Evolutionary conservation across 2,888 invertebrate species (phyloP), one percentile per base, ranked within the genome.

Genomic region (Empis stercorea): DNA sequence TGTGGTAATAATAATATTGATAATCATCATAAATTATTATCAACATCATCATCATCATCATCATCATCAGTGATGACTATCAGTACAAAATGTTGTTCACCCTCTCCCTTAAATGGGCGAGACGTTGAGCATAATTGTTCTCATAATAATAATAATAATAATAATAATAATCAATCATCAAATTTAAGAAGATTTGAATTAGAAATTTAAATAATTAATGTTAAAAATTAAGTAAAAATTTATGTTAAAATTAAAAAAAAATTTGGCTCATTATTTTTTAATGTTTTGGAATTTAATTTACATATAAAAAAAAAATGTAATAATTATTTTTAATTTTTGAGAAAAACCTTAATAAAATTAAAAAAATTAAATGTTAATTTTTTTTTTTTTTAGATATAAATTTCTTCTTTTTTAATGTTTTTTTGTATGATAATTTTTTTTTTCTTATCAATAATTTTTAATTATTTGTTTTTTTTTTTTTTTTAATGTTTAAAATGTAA

Each of bases 51-150:
- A 46, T 34, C 43, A 51, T 52, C 51, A 55, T 47, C 47, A 54
- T 52, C 53, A 56, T 30, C 47, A 52, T 30, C 47, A 49, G 46
- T 42, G 38, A 51, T 48, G 54, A 54, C 56, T 54, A 47, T 16
- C 45, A 48, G 53, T 55, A 54, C 52, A 59, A 32, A 48, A 50
- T 55, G 52, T 53, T 62, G 68, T 55, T 68, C 73, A 61, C 65
- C 71, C 67, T 71, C 71, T 63, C 76, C 79, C 63, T 75, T 76
- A 60, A 75, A 73, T 66, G 83, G 83, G 66, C 77, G 81, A 76
- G 84, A 82, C 71, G 81, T 81, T 61, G 81, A 81, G 67, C 66
- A 55, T 48, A 49, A 53, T 48, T 47, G 46, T 50, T 46, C 50
- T 49, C 48, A 49, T 47, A 53, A 32, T 16, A 17, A 27, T 15